A percentile compares a stretch with the other conserved stretches of the same genome.
Evolutionary conservation across 1,140 invertebrate genomes (phyloP).

Genomic region (Liolophura sinensis): DNA sequence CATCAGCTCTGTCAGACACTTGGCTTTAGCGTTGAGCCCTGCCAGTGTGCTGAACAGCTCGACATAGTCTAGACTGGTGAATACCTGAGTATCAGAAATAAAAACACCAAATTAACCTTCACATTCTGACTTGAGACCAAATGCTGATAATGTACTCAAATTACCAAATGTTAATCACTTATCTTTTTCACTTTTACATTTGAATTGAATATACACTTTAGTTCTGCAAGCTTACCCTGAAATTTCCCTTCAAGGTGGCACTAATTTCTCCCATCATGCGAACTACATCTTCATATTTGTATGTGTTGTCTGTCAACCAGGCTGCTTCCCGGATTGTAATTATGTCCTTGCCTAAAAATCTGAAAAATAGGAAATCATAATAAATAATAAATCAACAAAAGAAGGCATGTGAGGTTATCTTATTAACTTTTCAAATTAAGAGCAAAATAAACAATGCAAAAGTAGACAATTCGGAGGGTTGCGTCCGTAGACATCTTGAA

Average conservation of each 20-base stretch:
- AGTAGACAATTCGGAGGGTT: too few relatives aligned
- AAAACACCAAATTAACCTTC: neutral
- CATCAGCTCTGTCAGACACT: constrained; percentile 47
- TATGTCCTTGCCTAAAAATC: constrained; percentile 53
- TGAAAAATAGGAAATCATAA: constrained; percentile 26
- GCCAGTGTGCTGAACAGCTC: constrained; percentile 40
- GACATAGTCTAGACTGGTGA: constrained; percentile 47
- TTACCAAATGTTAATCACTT: too few relatives aligned
- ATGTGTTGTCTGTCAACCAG: constrained; percentile 58
- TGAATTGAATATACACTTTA: neutral
- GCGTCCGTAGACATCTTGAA: too few relatives aligned
- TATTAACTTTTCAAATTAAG: neutral
- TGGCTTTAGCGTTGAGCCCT: constrained; percentile 22
- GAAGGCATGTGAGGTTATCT: neutral
- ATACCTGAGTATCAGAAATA: constrained; percentile 21
- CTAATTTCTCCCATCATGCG: constrained; percentile 58
- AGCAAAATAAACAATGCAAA: neutral
- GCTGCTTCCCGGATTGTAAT: constrained; percentile 57
- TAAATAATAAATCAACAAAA: neutral
- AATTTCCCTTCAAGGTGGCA: constrained; percentile 46
- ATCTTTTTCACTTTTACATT: too few relatives aligned
- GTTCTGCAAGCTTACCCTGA: constrained; percentile 30
- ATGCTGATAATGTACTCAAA: neutral
- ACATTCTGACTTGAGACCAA: neutral
- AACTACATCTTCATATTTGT: constrained; percentile 58